A percentile compares a stretch with the other conserved stretches of the same genome.
Conservation (phyloP, 2,797 vertebrate genomes). For the Paramormyrops hopkinsi region DNA sequence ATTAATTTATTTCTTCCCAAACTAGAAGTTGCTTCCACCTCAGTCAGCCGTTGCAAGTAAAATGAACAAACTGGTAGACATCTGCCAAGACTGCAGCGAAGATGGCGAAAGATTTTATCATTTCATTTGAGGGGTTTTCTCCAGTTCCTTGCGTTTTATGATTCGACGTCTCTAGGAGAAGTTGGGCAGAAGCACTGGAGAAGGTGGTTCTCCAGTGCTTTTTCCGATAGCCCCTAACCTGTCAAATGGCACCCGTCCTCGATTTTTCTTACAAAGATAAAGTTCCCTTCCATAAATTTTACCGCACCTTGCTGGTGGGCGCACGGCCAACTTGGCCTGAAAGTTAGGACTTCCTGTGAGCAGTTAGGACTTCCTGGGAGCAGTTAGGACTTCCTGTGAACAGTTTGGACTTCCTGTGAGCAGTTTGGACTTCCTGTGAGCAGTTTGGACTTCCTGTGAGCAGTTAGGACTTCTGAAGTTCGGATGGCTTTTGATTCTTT, state of each 20-base stretch:
- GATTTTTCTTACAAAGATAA: neutral
- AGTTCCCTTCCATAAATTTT: neutral
- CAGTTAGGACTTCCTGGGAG: too few species aligned
- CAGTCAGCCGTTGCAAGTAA: constrained; percentile 30
- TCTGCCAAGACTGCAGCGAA: constrained; percentile 25
- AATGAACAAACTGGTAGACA: constrained; percentile 28
- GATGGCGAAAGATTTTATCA: constrained; percentile 28
- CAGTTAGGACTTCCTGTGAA: too few species aligned
- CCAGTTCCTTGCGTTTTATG: constrained; percentile 26
- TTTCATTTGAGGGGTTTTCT: constrained; percentile 26
- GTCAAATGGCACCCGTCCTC: neutral
- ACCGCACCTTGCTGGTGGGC: neutral
- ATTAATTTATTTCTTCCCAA: constrained; percentile 23
- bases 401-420: too few species aligned
- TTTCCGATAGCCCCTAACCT: neutral
- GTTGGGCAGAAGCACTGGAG: neutral
- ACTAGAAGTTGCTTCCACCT: constrained; percentile 22
- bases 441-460: neutral
- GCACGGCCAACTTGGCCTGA: neutral
- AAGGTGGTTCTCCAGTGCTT: neutral
- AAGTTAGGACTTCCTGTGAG: neutral
- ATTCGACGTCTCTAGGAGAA: constrained; percentile 19
- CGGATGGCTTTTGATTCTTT: neutral
- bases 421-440: too few species aligned
- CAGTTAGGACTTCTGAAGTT: neutral